Percentiles rank a stretch among this genome's conserved stretches.
These are phyloP conservation scores for Apodemia duryi DNA, from an alignment of 2,888 invertebrate species.

Conservation along the genomic window DNA sequence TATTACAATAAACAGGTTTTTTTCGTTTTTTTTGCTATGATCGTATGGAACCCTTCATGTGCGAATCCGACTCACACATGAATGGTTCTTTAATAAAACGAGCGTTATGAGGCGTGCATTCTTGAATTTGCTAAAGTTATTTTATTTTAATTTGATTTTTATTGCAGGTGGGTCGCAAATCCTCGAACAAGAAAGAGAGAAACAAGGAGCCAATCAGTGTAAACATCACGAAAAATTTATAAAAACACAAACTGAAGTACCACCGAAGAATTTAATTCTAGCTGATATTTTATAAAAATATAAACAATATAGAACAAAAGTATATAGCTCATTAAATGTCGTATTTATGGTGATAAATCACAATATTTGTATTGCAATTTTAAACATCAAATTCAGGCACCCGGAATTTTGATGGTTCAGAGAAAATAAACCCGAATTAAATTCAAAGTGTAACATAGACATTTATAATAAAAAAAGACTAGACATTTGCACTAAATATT, in stretches of 20 bases:
- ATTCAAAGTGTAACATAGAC: no score
- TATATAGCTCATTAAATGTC: slow-evolving; percentile 7
- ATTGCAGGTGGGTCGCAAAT: slow-evolving; percentile 28
- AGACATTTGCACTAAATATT: no score
- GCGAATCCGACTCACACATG: no score
- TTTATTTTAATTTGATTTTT: no score
- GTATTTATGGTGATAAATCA: not conserved
- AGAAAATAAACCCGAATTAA: no score
- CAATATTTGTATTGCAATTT: not conserved
- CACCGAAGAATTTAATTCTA: slow-evolving; percentile 22
- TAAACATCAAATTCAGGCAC: not conserved
- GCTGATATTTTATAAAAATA: slow-evolving; percentile 18
- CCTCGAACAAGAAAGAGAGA: slow-evolving; percentile 19
- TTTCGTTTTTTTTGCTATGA: no score
- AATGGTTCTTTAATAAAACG: no score
- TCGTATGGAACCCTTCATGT: no score
- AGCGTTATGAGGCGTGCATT: no score
- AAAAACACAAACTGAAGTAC: slow-evolving; percentile 20
- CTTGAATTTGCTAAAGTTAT: no score
- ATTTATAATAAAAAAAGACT: no score
- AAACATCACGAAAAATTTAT: slow-evolving; percentile 18
- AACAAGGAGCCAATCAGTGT: slow-evolving; percentile 10
- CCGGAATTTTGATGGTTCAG: not conserved
- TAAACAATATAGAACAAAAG: slow-evolving; percentile 14
- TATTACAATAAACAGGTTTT: no score